A percentile compares a stretch with the other conserved stretches of the same genome.
phyloP scores from a whole-genome alignment of 2,888 invertebrate genomes.

The Odontothrips loti region DNA sequence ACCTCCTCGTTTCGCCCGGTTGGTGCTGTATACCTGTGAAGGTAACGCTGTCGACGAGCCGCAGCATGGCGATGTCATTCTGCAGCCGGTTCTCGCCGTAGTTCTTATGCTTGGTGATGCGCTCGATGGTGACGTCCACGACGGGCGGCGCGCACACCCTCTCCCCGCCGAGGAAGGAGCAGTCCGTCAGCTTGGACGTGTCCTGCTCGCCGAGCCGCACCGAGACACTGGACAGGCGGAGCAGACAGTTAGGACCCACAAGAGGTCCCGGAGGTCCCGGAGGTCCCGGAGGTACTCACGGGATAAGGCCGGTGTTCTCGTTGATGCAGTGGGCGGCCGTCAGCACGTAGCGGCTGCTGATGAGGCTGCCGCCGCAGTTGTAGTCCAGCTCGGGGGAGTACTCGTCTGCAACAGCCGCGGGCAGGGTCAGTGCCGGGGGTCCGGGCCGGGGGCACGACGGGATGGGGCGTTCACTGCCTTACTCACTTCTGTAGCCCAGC shows the following conservation, averaged over 20 bases:
- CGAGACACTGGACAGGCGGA: constrained; percentile 46
- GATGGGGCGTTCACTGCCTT: background rate
- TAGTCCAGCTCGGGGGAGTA: constrained; percentile 18
- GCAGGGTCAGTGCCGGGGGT: background rate
- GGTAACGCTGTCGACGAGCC: constrained; percentile 47
- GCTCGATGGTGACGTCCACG: constrained; percentile 35
- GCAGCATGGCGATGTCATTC: constrained; percentile 57
- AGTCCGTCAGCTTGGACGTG: constrained; percentile 57
- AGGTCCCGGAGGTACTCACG: background rate
- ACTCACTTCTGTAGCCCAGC: constrained; percentile 25
- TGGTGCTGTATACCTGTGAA: background rate
- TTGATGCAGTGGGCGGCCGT: constrained; percentile 35
- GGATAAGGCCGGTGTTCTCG: constrained; percentile 28
- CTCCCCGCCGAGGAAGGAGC: constrained; percentile 47
- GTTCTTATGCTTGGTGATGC: constrained; percentile 33
- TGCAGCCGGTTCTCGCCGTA: constrained; percentile 34
- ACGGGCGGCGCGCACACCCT: constrained; percentile 38
- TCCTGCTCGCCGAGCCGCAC: constrained; percentile 65
- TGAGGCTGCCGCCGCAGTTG: constrained; percentile 34
- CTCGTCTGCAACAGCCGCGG: background rate
- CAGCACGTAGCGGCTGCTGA: constrained; percentile 33
- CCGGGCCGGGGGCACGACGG: background rate
- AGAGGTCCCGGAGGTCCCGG: too few relatives aligned
- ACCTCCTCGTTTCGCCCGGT: too few relatives aligned
- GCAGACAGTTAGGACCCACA: background rate